Conservation (phyloP, 1,140 invertebrate genomes). For the Orchestia grillus region DNA sequence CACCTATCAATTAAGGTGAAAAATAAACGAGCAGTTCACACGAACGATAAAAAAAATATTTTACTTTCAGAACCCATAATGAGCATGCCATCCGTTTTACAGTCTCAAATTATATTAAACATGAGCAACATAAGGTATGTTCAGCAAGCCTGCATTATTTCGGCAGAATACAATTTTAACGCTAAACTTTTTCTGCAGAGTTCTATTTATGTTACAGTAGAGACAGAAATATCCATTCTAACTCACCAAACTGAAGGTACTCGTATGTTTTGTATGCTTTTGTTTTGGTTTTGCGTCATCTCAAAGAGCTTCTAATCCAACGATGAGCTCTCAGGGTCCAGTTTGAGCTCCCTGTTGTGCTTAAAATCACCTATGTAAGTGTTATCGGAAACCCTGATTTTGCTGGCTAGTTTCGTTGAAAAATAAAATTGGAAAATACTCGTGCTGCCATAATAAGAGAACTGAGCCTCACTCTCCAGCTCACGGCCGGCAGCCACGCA, state of each 20-base stretch:
- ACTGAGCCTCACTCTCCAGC: neutral
- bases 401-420: neutral
- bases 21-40: neutral
- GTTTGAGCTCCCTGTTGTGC: neutral
- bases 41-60: neutral
- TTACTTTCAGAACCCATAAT: neutral
- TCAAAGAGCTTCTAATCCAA: neutral
- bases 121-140: neutral
- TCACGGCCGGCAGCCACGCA: neutral
- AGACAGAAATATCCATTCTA: neutral
- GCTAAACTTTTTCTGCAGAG: neutral
- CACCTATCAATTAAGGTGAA: neutral
- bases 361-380: neutral
- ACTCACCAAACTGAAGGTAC: neutral
- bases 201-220: neutral
- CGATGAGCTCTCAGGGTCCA: neutral
- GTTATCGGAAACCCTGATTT: neutral
- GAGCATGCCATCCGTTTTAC: neutral
- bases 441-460: neutral
- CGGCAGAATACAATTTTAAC: neutral
- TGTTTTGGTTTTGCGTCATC: neutral
- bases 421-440: neutral
- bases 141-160: too few relatives aligned
- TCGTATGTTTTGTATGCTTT: neutral
- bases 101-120: neutral